Evolutionary conservation across 2,888 invertebrate genomes (phyloP).

Genomic region (Drosophila suboccidentalis): DNA sequence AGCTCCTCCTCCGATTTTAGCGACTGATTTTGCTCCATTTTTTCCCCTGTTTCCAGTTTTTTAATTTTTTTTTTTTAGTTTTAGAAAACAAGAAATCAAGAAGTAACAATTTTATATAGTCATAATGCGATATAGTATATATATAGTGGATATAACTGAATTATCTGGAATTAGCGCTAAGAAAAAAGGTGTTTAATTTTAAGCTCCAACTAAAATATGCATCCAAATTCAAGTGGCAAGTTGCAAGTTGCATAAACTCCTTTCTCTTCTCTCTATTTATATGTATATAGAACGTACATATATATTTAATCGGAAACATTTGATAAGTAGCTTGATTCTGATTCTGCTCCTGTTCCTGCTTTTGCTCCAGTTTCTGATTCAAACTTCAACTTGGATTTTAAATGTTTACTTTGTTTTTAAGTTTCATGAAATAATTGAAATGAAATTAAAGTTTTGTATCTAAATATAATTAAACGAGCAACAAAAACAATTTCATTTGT

Average conservation of each 20-base stretch:
- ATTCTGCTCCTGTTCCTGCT: constrained; percentile 38
- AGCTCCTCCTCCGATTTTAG: constrained; percentile 66
- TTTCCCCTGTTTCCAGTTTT: not conserved
- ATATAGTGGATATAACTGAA: constrained; percentile 22
- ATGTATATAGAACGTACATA: constrained; percentile 18
- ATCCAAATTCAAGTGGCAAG: constrained; percentile 14
- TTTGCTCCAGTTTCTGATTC: constrained; percentile 17
- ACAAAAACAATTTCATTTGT: constrained; percentile 43
- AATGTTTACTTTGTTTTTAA: constrained; percentile 44
- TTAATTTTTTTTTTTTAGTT: constrained; percentile 6
- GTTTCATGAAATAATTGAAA: constrained; percentile 69
- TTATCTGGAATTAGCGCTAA: constrained; percentile 20
- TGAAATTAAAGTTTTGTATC: constrained; percentile 45
- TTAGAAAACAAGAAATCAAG: constrained; percentile 2
- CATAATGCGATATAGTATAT: constrained; percentile 17
- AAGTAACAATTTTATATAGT: constrained; percentile 19
- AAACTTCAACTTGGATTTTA: constrained; percentile 1
- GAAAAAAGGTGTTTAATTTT: constrained; percentile 14
- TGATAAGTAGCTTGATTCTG: constrained; percentile 20
- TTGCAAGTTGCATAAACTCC: not conserved
- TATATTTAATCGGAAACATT: constrained; percentile 14
- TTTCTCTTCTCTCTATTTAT: constrained; percentile 10
- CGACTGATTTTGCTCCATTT: constrained; percentile 76
- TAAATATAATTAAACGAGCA: constrained; percentile 20
- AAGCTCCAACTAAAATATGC: constrained; percentile 26